These are phyloP conservation scores for Hipparchia sbordonii DNA, from an alignment of 2,888 invertebrate genomes.

Conservation along the genomic window DNA sequence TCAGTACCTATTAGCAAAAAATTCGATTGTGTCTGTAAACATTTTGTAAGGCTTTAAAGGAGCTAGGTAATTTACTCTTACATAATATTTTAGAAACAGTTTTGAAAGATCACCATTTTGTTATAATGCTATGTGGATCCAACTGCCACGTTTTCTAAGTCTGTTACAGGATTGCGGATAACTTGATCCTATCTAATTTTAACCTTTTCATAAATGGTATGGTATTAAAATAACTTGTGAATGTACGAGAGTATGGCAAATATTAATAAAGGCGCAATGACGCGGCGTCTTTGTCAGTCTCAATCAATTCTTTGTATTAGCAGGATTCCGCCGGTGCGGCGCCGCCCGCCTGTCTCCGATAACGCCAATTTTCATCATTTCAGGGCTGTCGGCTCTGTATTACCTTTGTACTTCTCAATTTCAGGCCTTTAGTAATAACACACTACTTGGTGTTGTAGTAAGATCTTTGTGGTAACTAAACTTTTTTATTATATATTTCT, in stretches of 20 bases:
- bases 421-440: not conserved
- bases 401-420: not conserved
- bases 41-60: too few species aligned
- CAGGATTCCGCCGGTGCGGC: constrained; percentile 50
- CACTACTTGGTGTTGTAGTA: not conserved
- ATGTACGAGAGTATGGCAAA: constrained; percentile 31
- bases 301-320: constrained; percentile 63
- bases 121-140: too few species aligned
- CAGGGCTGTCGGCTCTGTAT: constrained; percentile 46
- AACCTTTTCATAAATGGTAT: constrained; percentile 18
- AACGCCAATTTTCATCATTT: constrained; percentile 51
- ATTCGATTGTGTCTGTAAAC: too few species aligned
- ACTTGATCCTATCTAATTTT: too few species aligned
- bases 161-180: too few species aligned
- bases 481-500: too few species aligned
- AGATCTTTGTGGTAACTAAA: too few species aligned
- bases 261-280: constrained; percentile 58
- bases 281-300: constrained; percentile 54
- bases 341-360: constrained; percentile 41
- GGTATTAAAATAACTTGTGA: not conserved
- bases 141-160: too few species aligned
- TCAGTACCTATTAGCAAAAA: too few species aligned
- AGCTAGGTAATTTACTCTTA: too few species aligned
- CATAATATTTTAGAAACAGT: too few species aligned
- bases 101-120: too few species aligned